Conservation (phyloP, 2,113 vertebrate genomes). For the Eira barbara region DNA sequence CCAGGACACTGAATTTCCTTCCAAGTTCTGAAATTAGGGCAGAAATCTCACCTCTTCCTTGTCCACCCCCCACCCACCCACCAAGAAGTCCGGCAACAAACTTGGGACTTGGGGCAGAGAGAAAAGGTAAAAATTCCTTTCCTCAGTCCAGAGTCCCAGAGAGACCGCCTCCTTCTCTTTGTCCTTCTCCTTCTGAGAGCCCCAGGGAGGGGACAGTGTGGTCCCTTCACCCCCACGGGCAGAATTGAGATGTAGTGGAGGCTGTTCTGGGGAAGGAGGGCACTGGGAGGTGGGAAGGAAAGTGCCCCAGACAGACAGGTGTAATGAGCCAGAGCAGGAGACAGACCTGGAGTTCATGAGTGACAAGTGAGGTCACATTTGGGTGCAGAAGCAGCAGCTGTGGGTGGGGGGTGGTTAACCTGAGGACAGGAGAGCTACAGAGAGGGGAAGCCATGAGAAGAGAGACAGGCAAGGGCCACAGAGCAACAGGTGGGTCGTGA, state of each 20-base stretch:
- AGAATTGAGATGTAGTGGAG: neutral
- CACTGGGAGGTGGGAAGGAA: neutral
- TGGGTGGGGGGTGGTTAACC: too few species aligned
- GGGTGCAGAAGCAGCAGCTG: neutral
- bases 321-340: neutral
- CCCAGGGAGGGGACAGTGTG: neutral
- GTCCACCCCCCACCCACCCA: neutral
- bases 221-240: accelerated
- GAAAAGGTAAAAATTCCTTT: neutral
- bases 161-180: neutral
- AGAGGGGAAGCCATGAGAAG: neutral
- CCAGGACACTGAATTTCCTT: neutral
- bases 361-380: neutral
- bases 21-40: neutral
- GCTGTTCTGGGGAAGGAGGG: neutral
- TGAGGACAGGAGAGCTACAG: neutral
- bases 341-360: neutral
- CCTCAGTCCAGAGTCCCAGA: neutral
- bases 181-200: neutral
- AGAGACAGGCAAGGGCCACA: neutral
- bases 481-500: neutral
- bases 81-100: neutral
- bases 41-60: neutral
- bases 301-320: neutral
- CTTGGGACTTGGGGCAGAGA: neutral